phyloP scores from a whole-genome alignment of 2,888 invertebrate species.

The Phrixothrix hirtus region DNA sequence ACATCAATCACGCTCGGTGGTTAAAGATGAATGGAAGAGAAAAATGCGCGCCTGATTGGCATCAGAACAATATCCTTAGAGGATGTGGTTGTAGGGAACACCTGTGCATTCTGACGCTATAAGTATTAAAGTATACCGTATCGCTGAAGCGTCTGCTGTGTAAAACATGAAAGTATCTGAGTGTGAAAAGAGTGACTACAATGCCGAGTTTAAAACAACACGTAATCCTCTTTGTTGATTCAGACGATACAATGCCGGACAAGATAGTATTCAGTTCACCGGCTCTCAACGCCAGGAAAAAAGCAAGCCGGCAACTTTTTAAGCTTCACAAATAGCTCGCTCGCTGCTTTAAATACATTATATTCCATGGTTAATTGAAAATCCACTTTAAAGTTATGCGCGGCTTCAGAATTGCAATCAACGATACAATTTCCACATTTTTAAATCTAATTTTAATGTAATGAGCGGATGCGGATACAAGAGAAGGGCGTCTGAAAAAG shows the following conservation, averaged over 20 bases:
- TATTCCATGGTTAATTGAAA: slow-evolving; percentile 57
- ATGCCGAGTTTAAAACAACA: slow-evolving; percentile 33
- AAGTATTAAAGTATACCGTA: slow-evolving; percentile 26
- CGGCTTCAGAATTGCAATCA: slow-evolving; percentile 54
- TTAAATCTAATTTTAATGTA: slow-evolving; percentile 58
- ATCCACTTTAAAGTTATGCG: slow-evolving; percentile 54
- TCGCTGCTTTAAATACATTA: slow-evolving; percentile 52
- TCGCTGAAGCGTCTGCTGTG: slow-evolving; percentile 21
- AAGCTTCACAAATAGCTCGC: slow-evolving; percentile 33
- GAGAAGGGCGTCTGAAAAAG: slow-evolving; percentile 49
- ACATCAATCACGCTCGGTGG: slow-evolving; percentile 34
- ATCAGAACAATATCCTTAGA: slow-evolving; percentile 25
- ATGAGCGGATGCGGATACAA: slow-evolving; percentile 45
- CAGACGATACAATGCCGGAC: slow-evolving; percentile 39
- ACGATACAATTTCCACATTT: slow-evolving; percentile 59
- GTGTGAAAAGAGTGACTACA: slow-evolving; percentile 36
- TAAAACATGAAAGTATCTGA: slow-evolving; percentile 30
- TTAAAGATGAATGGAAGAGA: slow-evolving; percentile 33
- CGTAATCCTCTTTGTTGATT: slow-evolving; percentile 39
- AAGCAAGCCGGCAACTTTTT: slow-evolving; percentile 28
- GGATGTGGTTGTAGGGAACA: slow-evolving; percentile 23
- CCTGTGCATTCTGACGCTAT: slow-evolving; percentile 35
- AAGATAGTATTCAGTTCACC: slow-evolving; percentile 42
- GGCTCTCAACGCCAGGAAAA: slow-evolving; percentile 30
- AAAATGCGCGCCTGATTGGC: slow-evolving; percentile 23